Percentiles rank a stretch among this genome's conserved stretches.
These are phyloP conservation scores for Oryctes rhinoceros DNA, from an alignment of 1,140 invertebrate genomes.

Conservation along the genomic window DNA sequence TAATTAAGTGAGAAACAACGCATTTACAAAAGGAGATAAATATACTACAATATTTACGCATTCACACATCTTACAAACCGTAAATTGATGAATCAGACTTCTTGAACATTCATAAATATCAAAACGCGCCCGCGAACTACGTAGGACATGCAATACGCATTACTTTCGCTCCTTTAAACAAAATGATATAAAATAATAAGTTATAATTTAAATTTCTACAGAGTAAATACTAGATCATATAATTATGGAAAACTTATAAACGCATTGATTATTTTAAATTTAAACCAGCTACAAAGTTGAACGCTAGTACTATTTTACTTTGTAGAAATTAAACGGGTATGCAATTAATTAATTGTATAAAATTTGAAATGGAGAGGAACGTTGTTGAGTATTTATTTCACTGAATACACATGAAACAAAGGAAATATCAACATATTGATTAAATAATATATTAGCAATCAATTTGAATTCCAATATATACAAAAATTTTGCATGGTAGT, in stretches of 20 bases:
- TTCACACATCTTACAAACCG: conserved; percentile 12
- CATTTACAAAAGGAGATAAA: conserved; percentile 32
- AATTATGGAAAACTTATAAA: no score
- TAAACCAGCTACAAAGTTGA: no score
- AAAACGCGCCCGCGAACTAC: neutral
- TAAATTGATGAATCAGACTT: neutral
- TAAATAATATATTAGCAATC: no score
- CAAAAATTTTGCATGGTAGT: no score
- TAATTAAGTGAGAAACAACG: conserved; percentile 8
- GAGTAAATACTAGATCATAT: neutral
- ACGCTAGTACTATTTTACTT: neutral
- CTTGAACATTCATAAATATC: neutral
- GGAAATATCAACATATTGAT: no score
- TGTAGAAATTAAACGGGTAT: neutral
- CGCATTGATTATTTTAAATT: no score
- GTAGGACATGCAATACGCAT: conserved; percentile 5
- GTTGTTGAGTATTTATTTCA: neutral
- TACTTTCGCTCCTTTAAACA: neutral
- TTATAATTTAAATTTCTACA: conserved; percentile 22
- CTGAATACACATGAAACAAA: no score
- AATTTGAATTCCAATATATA: no score
- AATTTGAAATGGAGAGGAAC: conserved; percentile 28
- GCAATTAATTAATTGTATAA: conserved; percentile 13
- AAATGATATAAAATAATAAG: conserved; percentile 20
- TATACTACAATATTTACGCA: conserved; percentile 22